Evolutionary conservation across 2,888 invertebrate genomes (phyloP).

Genomic region (Cacoxenus indagator): DNA sequence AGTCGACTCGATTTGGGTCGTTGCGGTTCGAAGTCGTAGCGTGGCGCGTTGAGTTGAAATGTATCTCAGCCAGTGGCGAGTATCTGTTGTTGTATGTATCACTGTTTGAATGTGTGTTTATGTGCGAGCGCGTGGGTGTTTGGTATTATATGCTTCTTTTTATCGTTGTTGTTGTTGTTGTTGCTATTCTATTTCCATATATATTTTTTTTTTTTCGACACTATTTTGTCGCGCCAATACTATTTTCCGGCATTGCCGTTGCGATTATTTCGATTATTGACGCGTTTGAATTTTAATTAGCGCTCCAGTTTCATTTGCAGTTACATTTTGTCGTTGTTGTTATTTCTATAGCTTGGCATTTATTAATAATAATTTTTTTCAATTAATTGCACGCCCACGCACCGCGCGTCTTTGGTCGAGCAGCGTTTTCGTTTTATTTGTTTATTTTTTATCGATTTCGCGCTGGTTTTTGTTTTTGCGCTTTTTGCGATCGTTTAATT

Average conservation of each 20-base stretch:
- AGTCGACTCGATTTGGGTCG: too few species aligned
- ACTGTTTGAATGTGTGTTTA: neutral
- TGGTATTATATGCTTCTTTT: too few species aligned
- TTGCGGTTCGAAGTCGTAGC: too few species aligned
- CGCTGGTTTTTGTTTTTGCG: neutral
- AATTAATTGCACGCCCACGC: constrained; percentile 13
- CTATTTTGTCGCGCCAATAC: neutral
- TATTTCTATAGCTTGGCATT: neutral
- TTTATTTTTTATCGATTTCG: constrained; percentile 2
- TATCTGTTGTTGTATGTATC: neutral
- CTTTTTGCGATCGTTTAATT: constrained; percentile 16
- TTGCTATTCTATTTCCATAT: too few species aligned
- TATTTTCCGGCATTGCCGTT: neutral
- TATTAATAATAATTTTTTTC: constrained; percentile 14
- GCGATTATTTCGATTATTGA: constrained; percentile 30
- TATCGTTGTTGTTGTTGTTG: too few species aligned
- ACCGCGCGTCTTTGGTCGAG: neutral
- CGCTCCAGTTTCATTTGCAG: constrained; percentile 10
- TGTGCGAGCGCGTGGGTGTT: too few species aligned
- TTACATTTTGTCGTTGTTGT: neutral
- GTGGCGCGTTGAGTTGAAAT: neutral
- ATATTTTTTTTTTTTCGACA: neutral
- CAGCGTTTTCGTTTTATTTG: neutral
- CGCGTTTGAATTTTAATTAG: constrained; percentile 31
- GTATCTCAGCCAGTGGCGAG: neutral